Conservation (phyloP, 2,888 invertebrate genomes). For the Caenorhabditis sp. region DNA sequence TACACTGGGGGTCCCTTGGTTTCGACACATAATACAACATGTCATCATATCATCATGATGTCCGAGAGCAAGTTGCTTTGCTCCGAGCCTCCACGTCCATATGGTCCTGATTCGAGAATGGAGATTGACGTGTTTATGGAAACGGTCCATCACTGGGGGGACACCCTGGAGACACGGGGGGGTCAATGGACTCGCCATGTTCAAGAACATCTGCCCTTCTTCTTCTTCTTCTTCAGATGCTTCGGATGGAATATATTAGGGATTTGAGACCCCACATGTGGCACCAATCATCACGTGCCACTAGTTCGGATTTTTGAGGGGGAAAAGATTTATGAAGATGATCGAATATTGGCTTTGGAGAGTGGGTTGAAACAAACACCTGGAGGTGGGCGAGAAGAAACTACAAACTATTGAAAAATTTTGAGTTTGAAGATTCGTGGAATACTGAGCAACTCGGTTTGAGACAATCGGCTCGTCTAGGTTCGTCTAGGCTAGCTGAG, state of each 20-base stretch:
- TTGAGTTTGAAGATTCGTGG: background rate
- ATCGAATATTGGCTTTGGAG: background rate
- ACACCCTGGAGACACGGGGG: background rate
- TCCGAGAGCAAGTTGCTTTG: conserved; percentile 45
- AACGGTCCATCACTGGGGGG: conserved; percentile 10
- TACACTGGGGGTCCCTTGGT: conserved; percentile 22
- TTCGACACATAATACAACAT: conserved; percentile 47
- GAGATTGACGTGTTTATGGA: conserved; percentile 62
- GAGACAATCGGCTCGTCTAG: too few relatives aligned
- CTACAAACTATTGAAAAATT: background rate
- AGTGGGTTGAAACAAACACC: conserved; percentile 8
- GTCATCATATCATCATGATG: conserved; percentile 60
- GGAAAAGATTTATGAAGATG: conserved; percentile 53
- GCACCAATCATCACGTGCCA: conserved; percentile 47
- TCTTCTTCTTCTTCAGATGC: too few relatives aligned
- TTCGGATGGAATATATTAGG: conserved; percentile 53
- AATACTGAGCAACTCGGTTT: background rate
- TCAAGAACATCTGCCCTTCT: conserved; percentile 56
- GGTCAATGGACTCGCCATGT: conserved; percentile 24
- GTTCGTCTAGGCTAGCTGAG: too few relatives aligned
- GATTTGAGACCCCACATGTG: conserved; percentile 54
- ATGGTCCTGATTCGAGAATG: conserved; percentile 48
- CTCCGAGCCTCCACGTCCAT: conserved; percentile 39
- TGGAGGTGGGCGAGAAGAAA: background rate
- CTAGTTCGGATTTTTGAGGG: background rate